Conservation (phyloP, 1,140 invertebrate genomes). For the Trypoxylus dichotomus region DNA sequence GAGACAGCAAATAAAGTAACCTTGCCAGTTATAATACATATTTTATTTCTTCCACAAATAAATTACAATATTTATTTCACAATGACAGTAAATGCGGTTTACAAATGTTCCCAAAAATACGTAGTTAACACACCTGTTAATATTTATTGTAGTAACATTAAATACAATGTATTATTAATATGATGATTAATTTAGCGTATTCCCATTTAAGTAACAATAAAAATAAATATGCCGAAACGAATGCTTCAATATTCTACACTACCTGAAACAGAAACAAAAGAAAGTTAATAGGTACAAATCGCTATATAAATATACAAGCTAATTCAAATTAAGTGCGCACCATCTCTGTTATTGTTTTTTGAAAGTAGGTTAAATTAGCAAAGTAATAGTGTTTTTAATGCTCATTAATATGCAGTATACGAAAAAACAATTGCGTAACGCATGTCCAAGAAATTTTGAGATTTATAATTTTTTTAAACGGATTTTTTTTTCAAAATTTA, state of each 20-base stretch:
- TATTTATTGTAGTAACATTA: slow-evolving; percentile 33
- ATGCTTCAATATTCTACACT: slow-evolving; percentile 27
- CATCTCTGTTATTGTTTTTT: too few relatives aligned
- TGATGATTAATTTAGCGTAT: not conserved
- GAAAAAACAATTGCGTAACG: too few relatives aligned
- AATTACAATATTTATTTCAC: slow-evolving; percentile 27
- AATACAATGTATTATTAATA: not conserved
- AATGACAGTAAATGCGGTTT: slow-evolving; percentile 31
- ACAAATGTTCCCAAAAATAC: slow-evolving; percentile 42
- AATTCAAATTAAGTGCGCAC: too few relatives aligned
- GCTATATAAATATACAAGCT: not conserved
- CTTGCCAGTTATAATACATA: slow-evolving; percentile 29
- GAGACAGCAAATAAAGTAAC: not conserved
- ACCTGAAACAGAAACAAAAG: slow-evolving; percentile 22
- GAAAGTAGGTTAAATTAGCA: too few relatives aligned
- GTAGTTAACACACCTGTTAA: slow-evolving; percentile 37
- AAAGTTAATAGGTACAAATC: too few relatives aligned
- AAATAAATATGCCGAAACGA: not conserved
- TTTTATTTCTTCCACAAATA: slow-evolving; percentile 32
- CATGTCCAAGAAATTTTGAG: too few relatives aligned
- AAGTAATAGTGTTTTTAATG: too few relatives aligned
- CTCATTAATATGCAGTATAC: too few relatives aligned
- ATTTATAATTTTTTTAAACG: too few relatives aligned
- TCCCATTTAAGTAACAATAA: slow-evolving; percentile 13
- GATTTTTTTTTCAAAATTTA: too few relatives aligned